Conservation (phyloP, 2,113 vertebrate species). For the Brienomyrus brachyistius region DNA sequence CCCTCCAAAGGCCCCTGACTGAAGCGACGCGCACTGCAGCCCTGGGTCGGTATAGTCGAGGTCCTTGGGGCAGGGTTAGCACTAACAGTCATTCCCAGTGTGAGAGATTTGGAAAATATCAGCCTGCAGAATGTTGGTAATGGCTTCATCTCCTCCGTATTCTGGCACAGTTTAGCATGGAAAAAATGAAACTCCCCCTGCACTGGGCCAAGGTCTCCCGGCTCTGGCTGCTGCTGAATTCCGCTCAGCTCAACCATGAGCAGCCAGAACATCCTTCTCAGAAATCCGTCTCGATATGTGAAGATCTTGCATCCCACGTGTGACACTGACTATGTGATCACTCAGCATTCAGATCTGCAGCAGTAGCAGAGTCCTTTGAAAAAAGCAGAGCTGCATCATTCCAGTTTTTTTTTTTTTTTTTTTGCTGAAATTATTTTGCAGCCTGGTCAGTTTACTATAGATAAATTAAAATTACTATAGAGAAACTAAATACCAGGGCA, state of each 20-base stretch:
- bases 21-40: constrained; percentile 3
- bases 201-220: not conserved
- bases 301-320: not conserved
- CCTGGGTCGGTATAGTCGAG: constrained; percentile 11
- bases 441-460: not conserved
- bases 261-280: not conserved
- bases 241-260: not conserved
- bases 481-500: too few relatives aligned
- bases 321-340: not conserved
- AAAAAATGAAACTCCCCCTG: constrained; percentile 32
- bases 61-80: not conserved
- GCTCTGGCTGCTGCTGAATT: not conserved
- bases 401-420: not conserved
- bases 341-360: not conserved
- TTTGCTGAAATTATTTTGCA: constrained; percentile 34
- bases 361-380: not conserved
- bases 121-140: constrained; percentile 20
- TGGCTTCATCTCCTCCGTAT: constrained; percentile 24
- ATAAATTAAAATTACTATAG: not conserved
- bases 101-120: constrained; percentile 30
- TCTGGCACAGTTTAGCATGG: constrained; percentile 35
- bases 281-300: not conserved
- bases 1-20: constrained; percentile 4
- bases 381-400: not conserved
- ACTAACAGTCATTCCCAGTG: constrained; percentile 17